phyloP scores from a whole-genome alignment of 53 echinoderm and acorn worm genomes.

The Glandiceps talaboti region DNA sequence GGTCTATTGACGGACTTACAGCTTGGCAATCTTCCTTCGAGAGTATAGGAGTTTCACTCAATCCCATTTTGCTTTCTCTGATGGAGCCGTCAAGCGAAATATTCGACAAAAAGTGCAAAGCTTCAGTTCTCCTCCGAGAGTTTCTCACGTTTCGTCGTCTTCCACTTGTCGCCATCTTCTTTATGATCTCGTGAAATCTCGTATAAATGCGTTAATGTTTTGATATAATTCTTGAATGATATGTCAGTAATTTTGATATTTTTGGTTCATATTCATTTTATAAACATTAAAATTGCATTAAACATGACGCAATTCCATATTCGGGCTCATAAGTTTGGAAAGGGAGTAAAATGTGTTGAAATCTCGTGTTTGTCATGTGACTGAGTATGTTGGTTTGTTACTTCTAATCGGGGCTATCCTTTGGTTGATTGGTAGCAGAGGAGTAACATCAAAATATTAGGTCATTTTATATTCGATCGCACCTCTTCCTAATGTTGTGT shows the following conservation, averaged over 20 bases:
- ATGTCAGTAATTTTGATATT: too few relatives aligned
- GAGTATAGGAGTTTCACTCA: not conserved
- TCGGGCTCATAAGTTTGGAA: too few relatives aligned
- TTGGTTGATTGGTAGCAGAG: not conserved
- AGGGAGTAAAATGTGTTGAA: not conserved
- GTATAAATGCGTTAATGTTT: too few relatives aligned
- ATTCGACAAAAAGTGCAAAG: slow-evolving; percentile 57
- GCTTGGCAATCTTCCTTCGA: slow-evolving; percentile 1
- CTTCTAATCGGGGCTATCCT: not conserved
- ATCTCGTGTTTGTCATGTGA: not conserved
- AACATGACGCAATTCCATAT: too few relatives aligned
- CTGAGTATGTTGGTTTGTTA: not conserved
- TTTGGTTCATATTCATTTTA: too few relatives aligned
- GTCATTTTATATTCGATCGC: too few relatives aligned
- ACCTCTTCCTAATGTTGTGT: too few relatives aligned
- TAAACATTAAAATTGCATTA: too few relatives aligned
- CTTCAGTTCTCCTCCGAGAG: slow-evolving; percentile 43
- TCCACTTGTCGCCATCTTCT: not conserved
- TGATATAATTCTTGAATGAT: too few relatives aligned
- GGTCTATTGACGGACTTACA: slow-evolving; percentile 6
- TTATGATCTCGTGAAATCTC: not conserved
- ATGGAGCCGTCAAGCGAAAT: slow-evolving; percentile 54
- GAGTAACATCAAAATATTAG: too few relatives aligned
- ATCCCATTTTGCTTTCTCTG: not conserved
- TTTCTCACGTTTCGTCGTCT: not conserved